Evolutionary conservation across 2,113 vertebrate species (phyloP), one percentile per base, ranked within the genome.

Genomic region (Myotis davidii): DNA sequence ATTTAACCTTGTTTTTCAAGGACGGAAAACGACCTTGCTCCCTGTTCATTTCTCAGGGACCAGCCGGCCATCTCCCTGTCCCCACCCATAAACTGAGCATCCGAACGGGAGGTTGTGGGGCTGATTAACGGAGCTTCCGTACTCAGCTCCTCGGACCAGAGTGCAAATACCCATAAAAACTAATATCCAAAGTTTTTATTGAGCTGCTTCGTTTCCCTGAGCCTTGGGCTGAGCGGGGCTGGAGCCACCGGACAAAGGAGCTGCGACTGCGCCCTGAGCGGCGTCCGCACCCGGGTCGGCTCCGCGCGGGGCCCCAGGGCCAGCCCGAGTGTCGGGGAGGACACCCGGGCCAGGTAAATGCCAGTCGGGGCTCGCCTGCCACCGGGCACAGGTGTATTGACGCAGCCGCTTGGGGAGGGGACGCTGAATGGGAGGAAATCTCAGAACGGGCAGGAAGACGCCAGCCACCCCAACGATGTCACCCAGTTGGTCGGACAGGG

Each of bases 131-230:
- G 59, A 85, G 94, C 90, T 94, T 97, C 97, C 65, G 56, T 74
- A 45, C 85, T 90, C 50, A 52, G 90, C 78, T 90, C 65, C 91
- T 83, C 94, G 91, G 78, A 94, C 86, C 85, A 73, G 69, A 94
- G 76, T 94, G 95, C 94, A 97, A 96, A 96, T 94, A 90, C 83
- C 81, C 81, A 90, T 97, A 97, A 96, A 98, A 96, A 90, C 92
- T 88, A 97, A 94, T 97, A 97, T 97, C 92, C 93, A 88, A 97
- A 86, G 73, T 95, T 96, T 96, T 95, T 97, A 95, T 85, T 70
- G 86, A 95, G 67, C 74, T n/a, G 56, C 90, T 94, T 90, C 79
- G 37, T 94, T 97, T 93, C 77, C 84, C 83, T 9, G 74, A 87
- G 91, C 56, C 9, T 54, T 83, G 94, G 88, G 88, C 94, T n/a